Evolutionary conservation across 2,113 vertebrate species (phyloP).

Genomic region (Xiphophorus hellerii): DNA sequence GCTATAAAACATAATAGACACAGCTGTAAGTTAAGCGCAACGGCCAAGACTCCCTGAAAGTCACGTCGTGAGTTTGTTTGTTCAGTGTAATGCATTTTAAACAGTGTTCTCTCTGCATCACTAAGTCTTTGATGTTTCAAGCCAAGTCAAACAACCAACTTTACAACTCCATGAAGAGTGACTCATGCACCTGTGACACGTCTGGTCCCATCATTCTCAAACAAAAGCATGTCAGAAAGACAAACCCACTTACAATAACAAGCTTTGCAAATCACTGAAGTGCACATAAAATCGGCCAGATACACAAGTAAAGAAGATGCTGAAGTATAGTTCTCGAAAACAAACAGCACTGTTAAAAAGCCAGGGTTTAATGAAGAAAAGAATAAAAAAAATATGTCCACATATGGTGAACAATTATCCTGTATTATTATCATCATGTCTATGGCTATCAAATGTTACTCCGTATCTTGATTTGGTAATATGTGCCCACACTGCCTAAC

Average conservation of each 20-base stretch:
- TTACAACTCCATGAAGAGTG: slow-evolving; percentile 43
- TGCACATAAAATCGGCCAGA: neutral
- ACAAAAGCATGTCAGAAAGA: neutral
- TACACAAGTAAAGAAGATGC: slow-evolving; percentile 4
- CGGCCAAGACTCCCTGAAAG: slow-evolving; percentile 7
- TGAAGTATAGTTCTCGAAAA: neutral
- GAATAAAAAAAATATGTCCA: neutral
- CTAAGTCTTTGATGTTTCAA: slow-evolving; percentile 8
- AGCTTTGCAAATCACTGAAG: slow-evolving; percentile 2
- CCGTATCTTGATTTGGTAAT: no score
- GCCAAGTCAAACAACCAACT: slow-evolving; percentile 54
- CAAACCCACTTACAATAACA: slow-evolving; percentile 12
- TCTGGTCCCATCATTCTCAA: slow-evolving; percentile 2
- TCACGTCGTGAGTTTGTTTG: neutral
- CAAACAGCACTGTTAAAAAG: neutral
- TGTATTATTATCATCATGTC: neutral
- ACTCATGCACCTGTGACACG: slow-evolving; percentile 22
- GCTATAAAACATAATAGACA: slow-evolving; percentile 11
- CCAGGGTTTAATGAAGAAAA: neutral
- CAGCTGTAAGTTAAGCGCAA: neutral
- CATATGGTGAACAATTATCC: neutral
- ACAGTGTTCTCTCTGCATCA: neutral
- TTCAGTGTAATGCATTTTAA: neutral
- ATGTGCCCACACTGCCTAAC: no score
- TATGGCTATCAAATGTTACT: neutral